Percentiles rank a stretch among this genome's conserved stretches.
phyloP scores from a whole-genome alignment of 2,113 vertebrate species.

The Gallinago paraguaiae region DNA sequence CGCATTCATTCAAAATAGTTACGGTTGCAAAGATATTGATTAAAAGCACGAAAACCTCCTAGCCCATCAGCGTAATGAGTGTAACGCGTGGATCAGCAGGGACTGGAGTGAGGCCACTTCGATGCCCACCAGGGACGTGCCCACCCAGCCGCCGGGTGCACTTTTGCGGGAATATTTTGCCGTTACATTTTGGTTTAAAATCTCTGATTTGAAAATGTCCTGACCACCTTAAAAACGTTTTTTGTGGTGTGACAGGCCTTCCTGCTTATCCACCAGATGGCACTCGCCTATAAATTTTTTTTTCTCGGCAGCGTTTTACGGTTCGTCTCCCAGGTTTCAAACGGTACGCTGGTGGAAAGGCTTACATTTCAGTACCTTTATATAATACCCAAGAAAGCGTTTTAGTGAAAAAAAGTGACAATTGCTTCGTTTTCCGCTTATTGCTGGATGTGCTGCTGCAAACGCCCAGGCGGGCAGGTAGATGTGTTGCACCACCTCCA shows the following conservation, averaged over 20 bases:
- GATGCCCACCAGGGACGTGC: no score
- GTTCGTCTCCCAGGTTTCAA: not conserved
- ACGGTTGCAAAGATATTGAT: not conserved
- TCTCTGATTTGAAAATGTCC: not conserved
- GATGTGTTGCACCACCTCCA: fast-evolving
- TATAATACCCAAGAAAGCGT: not conserved
- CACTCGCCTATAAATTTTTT: slow-evolving; percentile 5
- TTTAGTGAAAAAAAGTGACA: not conserved
- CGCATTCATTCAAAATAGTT: not conserved
- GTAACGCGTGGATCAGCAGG: fast-evolving
- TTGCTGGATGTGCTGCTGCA: not conserved
- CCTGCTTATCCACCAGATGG: slow-evolving; percentile 54
- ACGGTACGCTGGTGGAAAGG: not conserved
- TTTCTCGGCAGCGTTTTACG: not conserved
- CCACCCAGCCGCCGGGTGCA: no score
- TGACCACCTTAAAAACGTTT: slow-evolving; percentile 52
- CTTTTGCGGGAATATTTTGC: not conserved
- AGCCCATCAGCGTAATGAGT: fast-evolving
- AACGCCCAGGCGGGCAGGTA: fast-evolving
- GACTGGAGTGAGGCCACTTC: not conserved
- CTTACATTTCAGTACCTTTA: not conserved
- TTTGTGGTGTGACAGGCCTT: not conserved
- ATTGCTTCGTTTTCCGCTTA: not conserved
- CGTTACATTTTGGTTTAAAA: not conserved
- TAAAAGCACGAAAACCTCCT: not conserved